Evolutionary conservation across 2,888 invertebrate species (phyloP), one percentile per base, ranked within the genome.

Genomic region (Hirtodrosophila alboralis): DNA sequence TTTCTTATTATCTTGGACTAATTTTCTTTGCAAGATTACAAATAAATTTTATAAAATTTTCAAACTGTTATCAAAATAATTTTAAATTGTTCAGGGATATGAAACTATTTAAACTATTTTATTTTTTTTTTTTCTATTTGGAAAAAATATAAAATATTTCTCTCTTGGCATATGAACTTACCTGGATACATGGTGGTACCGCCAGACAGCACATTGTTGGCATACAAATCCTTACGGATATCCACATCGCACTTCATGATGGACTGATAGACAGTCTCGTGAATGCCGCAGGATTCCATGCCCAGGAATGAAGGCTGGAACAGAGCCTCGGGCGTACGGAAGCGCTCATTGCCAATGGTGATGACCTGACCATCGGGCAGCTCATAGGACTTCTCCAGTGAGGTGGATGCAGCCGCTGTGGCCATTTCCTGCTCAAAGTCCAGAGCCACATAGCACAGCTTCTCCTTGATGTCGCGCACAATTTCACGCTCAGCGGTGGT

Each of bases 221-320:
- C 96, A 93, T 96, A 96, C 93, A 96, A 92, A 92, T 96, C 96
- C 93, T 96, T 96, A 92, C 96, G 94, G 94, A 97, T 97, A 92
- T 97, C 97, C 44, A 97, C 96, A 92, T 97, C 97, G 93, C 97
- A 97, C 94, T 96, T 97, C 97, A 97, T 97, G 95, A 97, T 97
- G 91, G 96, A 96, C 93, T 97, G 97, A 94, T 96, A 97, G 89
- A 96, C 95, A 91, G 96, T 96, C 92, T 97, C 96, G 92, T 97
- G 96, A 92, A 97, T 96, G 90, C 96, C 96, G 92, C 95, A 95
- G 73, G 95, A 95, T 93, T 96, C 96, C 96, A 91, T 91, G 51
- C 90, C 90, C 93, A 96, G 91, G 95, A 97, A 97, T 47, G 96
- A 96, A 70, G 97, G 97, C 91, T 97, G 97, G 96, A 97, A 97